Conservation (phyloP, 2,888 invertebrate species). For the Criorhina ranunculi region DNA sequence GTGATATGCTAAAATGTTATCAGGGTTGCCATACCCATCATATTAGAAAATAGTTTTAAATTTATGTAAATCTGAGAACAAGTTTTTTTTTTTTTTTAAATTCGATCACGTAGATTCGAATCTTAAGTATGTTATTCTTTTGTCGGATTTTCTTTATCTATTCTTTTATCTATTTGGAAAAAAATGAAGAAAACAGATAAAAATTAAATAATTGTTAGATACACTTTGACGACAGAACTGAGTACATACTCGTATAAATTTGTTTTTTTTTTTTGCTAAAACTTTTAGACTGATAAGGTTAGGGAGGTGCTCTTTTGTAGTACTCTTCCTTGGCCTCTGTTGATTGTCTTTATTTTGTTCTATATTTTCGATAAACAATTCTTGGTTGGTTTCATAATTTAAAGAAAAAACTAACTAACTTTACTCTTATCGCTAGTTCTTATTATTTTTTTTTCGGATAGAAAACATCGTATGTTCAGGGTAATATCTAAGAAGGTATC, state of each 20-base stretch:
- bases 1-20: not conserved
- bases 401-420: slow-evolving; percentile 17
- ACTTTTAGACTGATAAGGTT: slow-evolving; percentile 52
- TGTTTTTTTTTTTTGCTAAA: slow-evolving; percentile 16
- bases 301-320: slow-evolving; percentile 27
- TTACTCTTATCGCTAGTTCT: slow-evolving; percentile 54
- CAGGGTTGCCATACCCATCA: slow-evolving; percentile 34
- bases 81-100: slow-evolving; percentile 3
- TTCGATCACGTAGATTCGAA: slow-evolving; percentile 39
- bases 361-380: slow-evolving; percentile 57
- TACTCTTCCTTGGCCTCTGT: slow-evolving; percentile 51
- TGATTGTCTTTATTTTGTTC: slow-evolving; percentile 62
- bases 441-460: slow-evolving; percentile 38
- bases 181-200: slow-evolving; percentile 60
- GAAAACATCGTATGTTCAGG: slow-evolving; percentile 53
- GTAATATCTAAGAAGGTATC: slow-evolving; percentile 50
- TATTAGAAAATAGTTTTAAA: slow-evolving; percentile 4
- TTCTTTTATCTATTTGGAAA: slow-evolving; percentile 62
- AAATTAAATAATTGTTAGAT: slow-evolving; percentile 64
- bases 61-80: slow-evolving; percentile 2
- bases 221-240: slow-evolving; percentile 56
- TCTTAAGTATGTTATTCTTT: slow-evolving; percentile 56
- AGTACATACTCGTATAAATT: slow-evolving; percentile 20
- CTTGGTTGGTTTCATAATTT: slow-evolving; percentile 46
- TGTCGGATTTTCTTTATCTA: slow-evolving; percentile 67